Evolutionary conservation across 2,888 invertebrate species (phyloP).

Genomic region (Drosophila ezoana): DNA sequence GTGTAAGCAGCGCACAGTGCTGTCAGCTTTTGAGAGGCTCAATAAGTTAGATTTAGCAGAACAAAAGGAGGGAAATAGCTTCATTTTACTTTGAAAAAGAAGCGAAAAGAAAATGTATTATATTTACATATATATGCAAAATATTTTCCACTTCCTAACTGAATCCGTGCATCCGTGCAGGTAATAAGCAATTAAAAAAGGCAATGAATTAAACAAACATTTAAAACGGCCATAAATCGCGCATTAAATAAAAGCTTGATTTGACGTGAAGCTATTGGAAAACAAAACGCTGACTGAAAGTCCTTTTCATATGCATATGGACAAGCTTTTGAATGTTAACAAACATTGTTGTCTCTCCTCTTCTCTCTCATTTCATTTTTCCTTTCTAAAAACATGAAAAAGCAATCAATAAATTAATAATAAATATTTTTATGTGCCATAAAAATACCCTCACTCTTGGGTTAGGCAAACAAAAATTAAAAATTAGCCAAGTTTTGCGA

Average conservation of each 20-base stretch:
- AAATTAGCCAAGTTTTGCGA: neutral
- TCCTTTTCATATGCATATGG: neutral
- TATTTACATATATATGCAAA: too few species aligned
- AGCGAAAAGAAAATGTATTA: too few species aligned
- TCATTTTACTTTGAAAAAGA: too few species aligned
- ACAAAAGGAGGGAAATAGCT: too few species aligned
- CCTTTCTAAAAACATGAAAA: constrained; percentile 18
- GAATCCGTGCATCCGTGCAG: too few species aligned
- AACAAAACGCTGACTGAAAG: neutral
- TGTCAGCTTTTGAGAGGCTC: too few species aligned
- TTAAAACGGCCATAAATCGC: too few species aligned
- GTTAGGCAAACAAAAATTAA: neutral
- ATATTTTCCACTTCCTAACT: too few species aligned
- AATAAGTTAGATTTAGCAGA: too few species aligned
- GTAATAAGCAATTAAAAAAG: too few species aligned
- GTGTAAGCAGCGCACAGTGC: too few species aligned
- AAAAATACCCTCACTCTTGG: constrained; percentile 18
- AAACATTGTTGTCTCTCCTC: constrained; percentile 19
- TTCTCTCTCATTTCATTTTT: neutral
- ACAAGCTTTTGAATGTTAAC: constrained; percentile 13
- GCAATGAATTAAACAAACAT: neutral
- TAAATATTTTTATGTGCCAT: neutral
- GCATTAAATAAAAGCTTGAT: neutral
- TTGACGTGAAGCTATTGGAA: neutral
- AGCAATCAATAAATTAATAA: constrained; percentile 31